phyloP scores from a whole-genome alignment of 2,113 vertebrate genomes.

The Bujurquina vittata region DNA sequence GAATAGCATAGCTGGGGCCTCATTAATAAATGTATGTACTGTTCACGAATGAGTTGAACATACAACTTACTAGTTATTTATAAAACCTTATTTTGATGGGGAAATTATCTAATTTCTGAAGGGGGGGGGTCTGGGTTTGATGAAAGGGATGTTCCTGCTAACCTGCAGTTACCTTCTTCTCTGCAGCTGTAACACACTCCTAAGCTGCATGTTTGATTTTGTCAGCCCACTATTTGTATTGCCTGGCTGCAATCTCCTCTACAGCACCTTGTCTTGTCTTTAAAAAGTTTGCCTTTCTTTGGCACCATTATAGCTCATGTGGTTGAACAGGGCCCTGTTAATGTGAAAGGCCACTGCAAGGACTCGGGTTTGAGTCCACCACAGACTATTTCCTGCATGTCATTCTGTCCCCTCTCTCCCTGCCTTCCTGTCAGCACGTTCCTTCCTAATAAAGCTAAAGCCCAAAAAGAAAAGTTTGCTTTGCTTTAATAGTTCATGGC shows the following conservation, averaged over 20 bases:
- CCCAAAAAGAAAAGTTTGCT: background rate
- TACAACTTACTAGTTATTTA: too few species aligned
- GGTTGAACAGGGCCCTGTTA: background rate
- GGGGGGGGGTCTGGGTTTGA: too few species aligned
- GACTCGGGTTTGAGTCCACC: background rate
- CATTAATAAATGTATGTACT: background rate
- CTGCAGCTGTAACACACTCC: too few species aligned
- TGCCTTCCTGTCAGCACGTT: background rate
- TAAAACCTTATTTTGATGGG: too few species aligned
- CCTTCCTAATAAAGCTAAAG: background rate
- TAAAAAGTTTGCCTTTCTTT: background rate
- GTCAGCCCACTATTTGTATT: too few species aligned
- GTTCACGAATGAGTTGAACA: too few species aligned
- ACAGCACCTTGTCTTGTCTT: background rate
- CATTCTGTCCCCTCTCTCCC: background rate
- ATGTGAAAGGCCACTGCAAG: too few species aligned
- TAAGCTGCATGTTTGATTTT: too few species aligned
- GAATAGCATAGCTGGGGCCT: background rate
- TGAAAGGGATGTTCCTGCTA: too few species aligned
- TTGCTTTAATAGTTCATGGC: background rate
- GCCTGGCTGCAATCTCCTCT: too few species aligned
- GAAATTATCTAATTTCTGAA: too few species aligned
- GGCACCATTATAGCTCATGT: background rate
- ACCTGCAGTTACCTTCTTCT: too few species aligned
- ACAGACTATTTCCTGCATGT: background rate